Evolutionary conservation across 2,797 vertebrate species (phyloP), one percentile per base, ranked within the genome.

Genomic region (Coregonus suidteri): DNA sequence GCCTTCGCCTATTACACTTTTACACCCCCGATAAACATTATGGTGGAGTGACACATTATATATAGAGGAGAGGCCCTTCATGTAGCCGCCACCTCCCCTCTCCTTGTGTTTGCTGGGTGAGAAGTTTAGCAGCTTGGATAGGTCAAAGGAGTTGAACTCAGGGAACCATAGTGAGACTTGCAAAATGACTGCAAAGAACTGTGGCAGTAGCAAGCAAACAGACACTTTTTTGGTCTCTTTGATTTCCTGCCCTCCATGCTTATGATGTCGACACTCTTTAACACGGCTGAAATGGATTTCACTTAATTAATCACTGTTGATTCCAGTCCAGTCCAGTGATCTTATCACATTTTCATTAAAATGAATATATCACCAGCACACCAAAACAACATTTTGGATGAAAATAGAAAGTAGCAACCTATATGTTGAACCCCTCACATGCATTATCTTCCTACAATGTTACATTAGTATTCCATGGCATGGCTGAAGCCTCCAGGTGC

Each of bases 1-100:
- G 77, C 85, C 84, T 83, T 81, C 82, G 80, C 86, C 88, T 81
- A 87, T 90, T 88, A 90, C 87, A 83, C 87, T 90, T 92, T 93
- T 91, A 91, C 84, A 62, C 87, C 88, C 85, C 82, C 89, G 85
- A 89, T 91, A 93, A 93, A 91, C 85, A 91, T 91, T 85, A 90
- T 84, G 82, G 87, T 86, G 83, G 90, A 90, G 83, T 87, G 86
- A 91, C 88, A 86, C 85, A 79, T 91, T 88, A 87, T 84, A 41
- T 31, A 56, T 35, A 59, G 52, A 74, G 30, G 85, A 75, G 86
- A 83, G 79, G 83, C 30, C 70, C 77, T 78, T 78, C 62, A 30
- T 53, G 82, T 78, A 76, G 82, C 82, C 84, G 72, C 74, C 81
- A 84, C 73, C 85, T 73, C 73, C 78, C 82, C 73, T 14, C 75